Base-by-base conservation (phyloP, 2,113 vertebrate genomes). In the Nesoenas mayeri region DNA sequence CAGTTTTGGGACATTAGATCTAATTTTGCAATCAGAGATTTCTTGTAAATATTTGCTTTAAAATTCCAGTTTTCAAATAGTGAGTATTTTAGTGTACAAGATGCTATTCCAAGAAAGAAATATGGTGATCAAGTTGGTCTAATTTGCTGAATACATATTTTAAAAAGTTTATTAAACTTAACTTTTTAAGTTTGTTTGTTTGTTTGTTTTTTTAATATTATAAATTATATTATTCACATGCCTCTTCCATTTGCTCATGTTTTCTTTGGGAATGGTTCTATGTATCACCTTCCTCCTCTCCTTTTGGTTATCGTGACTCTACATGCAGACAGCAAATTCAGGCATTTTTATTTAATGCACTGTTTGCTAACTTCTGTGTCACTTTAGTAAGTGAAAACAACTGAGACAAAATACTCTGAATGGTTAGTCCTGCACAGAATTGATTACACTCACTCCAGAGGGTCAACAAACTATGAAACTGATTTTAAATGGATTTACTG, bases 151-250 rank as follows among this genome's bases (percentile, higher is more conserved):
- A 81, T 5, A 15, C 0, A 6, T 2, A 1, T 4, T 24, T 69
- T 32, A 2, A 5, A 38, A 78, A 51, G 47, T 5, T 0, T 8
- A 44, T 11, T 28, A 20, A 5, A 7, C 22, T 14, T 15, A 61
- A 4, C 1, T 34, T 44, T 57, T 53, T 64, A 6, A 10, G 15
- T 28, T 38, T 58, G 16, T 36, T 53, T 40, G 12, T 40, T 40
- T 40, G 11, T 40, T 28, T 38, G 54, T 18, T 36, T 53, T 83
- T 87, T 29, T 6, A 5, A 7, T n/a, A 36, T 21, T 26, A 54
- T 18, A 51, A 58, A 51, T 31, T 21, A 3, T n/a, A 77, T 75
- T 8, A 47, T 40, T 47, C 12, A 24, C 18, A 26, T 20, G 22
- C 17, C 50, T 77, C 11, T 4, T 10, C 44, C 21, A 70, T 74